Conservation (phyloP, 2,888 invertebrate genomes). For the Phalangium opilio region DNA sequence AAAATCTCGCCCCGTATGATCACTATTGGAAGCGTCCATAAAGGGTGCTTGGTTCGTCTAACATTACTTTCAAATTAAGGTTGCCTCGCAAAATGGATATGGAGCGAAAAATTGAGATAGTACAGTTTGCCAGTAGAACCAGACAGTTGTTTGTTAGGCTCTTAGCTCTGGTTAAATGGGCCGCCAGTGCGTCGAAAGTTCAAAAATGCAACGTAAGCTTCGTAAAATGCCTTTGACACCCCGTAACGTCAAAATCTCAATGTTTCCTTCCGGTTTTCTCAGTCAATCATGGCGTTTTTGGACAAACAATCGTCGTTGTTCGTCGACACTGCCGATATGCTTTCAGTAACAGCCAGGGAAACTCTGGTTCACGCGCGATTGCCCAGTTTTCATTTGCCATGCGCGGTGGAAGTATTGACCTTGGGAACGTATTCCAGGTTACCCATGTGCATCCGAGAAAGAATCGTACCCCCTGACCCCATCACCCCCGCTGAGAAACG, state of each 20-base stretch:
- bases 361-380: slow-evolving; percentile 83
- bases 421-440: slow-evolving; percentile 86
- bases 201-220: slow-evolving; percentile 80
- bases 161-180: slow-evolving; percentile 95
- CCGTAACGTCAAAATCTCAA: too few species aligned
- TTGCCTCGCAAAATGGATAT: slow-evolving; percentile 93
- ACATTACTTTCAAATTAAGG: slow-evolving; percentile 37
- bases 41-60: too few species aligned
- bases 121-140: slow-evolving; percentile 84
- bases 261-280: too few species aligned
- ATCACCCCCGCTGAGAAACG: slow-evolving; percentile 72
- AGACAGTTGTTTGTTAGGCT: slow-evolving; percentile 87
- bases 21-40: too few species aligned
- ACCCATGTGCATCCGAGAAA: slow-evolving; percentile 72
- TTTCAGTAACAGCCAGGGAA: slow-evolving; percentile 86
- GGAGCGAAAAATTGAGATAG: slow-evolving; percentile 94
- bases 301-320: slow-evolving; percentile 93
- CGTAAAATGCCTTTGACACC: too few species aligned
- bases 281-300: slow-evolving; percentile 82
- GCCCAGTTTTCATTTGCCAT: slow-evolving; percentile 94
- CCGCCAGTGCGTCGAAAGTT: slow-evolving; percentile 94
- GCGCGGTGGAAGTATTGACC: slow-evolving; percentile 94
- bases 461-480: slow-evolving; percentile 81
- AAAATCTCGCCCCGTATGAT: too few species aligned
- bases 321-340: slow-evolving; percentile 91